phyloP scores from a whole-genome alignment of 2,888 invertebrate genomes.

The Notocelia uddmanniana region DNA sequence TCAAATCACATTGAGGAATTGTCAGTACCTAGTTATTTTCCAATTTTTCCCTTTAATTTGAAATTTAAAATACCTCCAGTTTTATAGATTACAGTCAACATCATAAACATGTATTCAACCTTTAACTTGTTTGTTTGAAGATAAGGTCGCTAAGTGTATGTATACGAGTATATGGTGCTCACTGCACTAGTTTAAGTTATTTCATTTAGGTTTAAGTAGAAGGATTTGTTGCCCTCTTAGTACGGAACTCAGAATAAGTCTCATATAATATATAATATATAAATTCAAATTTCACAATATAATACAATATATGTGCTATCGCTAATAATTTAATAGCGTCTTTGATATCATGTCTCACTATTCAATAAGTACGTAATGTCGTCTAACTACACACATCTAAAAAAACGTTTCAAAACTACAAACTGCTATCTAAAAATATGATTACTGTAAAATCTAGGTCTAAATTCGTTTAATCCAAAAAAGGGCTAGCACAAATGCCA shows the following conservation, averaged over 20 bases:
- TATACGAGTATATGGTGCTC: too few relatives aligned
- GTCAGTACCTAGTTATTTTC: too few relatives aligned
- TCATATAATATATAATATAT: too few relatives aligned
- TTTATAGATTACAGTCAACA: too few relatives aligned
- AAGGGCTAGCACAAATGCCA: background rate
- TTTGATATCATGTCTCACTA: slow-evolving; percentile 53
- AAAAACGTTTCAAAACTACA: slow-evolving; percentile 67
- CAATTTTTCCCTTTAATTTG: too few relatives aligned
- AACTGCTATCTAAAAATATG: slow-evolving; percentile 79
- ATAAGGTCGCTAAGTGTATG: too few relatives aligned
- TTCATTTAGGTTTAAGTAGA: too few relatives aligned
- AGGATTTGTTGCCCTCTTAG: background rate
- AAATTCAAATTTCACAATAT: slow-evolving; percentile 29
- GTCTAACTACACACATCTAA: slow-evolving; percentile 61
- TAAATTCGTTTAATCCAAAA: slow-evolving; percentile 13
- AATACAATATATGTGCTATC: slow-evolving; percentile 34
- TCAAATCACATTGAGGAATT: too few relatives aligned
- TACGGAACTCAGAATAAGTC: slow-evolving; percentile 13
- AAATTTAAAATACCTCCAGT: too few relatives aligned
- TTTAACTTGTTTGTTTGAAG: too few relatives aligned
- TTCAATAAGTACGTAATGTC: slow-evolving; percentile 52
- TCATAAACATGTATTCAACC: too few relatives aligned
- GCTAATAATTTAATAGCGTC: slow-evolving; percentile 69
- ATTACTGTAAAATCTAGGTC: slow-evolving; percentile 51
- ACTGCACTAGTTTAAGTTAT: too few relatives aligned